phyloP scores from a whole-genome alignment of 1,140 invertebrate genomes.

The Lasioglossum baleicum region DNA sequence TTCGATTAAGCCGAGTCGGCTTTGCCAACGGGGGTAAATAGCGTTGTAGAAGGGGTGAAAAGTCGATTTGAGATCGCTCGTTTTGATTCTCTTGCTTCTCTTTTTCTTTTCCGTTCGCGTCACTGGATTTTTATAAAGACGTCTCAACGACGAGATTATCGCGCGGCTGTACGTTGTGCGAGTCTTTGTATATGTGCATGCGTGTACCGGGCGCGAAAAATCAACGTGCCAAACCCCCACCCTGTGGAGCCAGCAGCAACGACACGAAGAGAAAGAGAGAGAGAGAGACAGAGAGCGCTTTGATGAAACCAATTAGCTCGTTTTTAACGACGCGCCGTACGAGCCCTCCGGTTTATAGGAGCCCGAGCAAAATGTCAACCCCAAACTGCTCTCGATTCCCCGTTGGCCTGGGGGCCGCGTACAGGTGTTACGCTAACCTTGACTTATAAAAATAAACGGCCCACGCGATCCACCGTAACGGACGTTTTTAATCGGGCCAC shows the following conservation, averaged over 20 bases:
- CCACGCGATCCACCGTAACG: conserved; percentile 57
- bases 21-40: conserved; percentile 21
- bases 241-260: conserved; percentile 4
- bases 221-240: conserved; percentile 19
- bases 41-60: neutral
- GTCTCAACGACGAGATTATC: conserved; percentile 29
- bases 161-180: neutral
- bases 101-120: neutral
- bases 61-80: conserved; percentile 8
- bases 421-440: conserved; percentile 59
- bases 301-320: conserved; percentile 72
- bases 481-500: conserved; percentile 30
- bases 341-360: conserved; percentile 59
- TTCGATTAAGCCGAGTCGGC: conserved; percentile 37
- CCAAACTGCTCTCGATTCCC: conserved; percentile 60
- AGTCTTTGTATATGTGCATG: too few species aligned
- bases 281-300: conserved; percentile 44
- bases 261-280: conserved; percentile 49
- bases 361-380: conserved; percentile 71
- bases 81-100: neutral
- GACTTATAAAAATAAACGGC: conserved; percentile 65
- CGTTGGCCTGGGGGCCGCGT: conserved; percentile 32
- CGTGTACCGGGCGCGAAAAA: conserved; percentile 20
- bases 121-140: conserved; percentile 24
- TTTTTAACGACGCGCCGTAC: conserved; percentile 70